phyloP scores from a whole-genome alignment of 2,888 invertebrate species.

The Pollenia amentaria region DNA sequence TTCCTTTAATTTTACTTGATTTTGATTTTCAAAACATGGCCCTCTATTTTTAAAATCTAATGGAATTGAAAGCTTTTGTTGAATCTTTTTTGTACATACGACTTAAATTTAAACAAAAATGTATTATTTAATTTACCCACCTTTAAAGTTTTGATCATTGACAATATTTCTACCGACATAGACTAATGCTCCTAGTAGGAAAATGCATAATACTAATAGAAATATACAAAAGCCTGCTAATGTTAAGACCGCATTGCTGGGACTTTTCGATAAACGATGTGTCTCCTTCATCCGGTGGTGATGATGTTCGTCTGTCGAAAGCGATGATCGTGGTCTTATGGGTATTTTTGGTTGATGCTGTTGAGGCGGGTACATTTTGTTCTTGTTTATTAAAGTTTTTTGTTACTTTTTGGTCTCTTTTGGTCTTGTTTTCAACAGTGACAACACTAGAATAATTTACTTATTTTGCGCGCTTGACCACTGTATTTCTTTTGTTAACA shows the following conservation, averaged over 20 bases:
- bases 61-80: too few species aligned
- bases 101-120: background rate
- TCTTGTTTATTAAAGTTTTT: conserved; percentile 23
- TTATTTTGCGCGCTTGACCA: conserved; percentile 28
- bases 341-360: conserved; percentile 77
- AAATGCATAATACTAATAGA: conserved; percentile 81
- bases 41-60: too few species aligned
- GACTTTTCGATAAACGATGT: conserved; percentile 70
- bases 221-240: conserved; percentile 83
- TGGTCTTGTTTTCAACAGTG: conserved; percentile 30
- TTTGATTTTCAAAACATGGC: too few species aligned
- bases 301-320: conserved; percentile 83
- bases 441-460: conserved; percentile 20
- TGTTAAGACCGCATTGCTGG: conserved; percentile 81
- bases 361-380: conserved; percentile 81
- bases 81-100: background rate
- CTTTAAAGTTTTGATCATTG: conserved; percentile 75
- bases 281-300: conserved; percentile 75
- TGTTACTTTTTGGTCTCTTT: conserved; percentile 28
- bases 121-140: conserved; percentile 39
- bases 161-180: conserved; percentile 83
- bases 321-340: conserved; percentile 83
- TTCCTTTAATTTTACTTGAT: too few species aligned
- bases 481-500: conserved; percentile 33
- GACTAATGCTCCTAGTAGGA: conserved; percentile 82